Evolutionary conservation across 1,140 invertebrate species (phyloP).

Genomic region (Branchinecta lynchi): DNA sequence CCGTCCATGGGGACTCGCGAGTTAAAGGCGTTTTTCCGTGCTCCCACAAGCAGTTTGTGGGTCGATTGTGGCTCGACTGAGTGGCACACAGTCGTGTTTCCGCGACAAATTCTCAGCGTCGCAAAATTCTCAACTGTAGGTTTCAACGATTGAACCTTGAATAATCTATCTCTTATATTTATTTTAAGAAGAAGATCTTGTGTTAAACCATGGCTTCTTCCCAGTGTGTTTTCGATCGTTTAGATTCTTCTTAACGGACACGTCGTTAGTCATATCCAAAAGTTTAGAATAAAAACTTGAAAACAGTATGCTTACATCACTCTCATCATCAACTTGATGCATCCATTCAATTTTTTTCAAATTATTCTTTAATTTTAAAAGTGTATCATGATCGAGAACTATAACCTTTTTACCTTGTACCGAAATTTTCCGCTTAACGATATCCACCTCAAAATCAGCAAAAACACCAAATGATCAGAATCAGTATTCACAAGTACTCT

Average conservation of each 20-base stretch:
- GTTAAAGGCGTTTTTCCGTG: no score
- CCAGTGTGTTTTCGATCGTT: neutral
- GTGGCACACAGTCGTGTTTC: no score
- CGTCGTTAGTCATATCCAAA: neutral
- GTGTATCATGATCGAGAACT: neutral
- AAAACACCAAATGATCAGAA: neutral
- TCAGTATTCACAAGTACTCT: neutral
- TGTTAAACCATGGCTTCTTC: conserved; percentile 1
- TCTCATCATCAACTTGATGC: neutral
- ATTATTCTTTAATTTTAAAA: conserved; percentile 2
- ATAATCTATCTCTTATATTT: conserved; percentile 7
- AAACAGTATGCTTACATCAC: neutral
- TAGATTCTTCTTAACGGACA: no score
- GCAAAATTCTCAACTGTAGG: neutral
- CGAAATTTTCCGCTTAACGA: no score
- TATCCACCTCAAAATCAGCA: neutral
- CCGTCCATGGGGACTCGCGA: no score
- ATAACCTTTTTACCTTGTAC: no score
- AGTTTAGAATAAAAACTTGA: neutral
- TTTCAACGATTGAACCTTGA: neutral
- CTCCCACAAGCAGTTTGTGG: no score
- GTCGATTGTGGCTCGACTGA: no score
- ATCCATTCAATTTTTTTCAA: neutral
- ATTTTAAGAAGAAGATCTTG: neutral
- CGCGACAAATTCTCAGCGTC: no score